Conservation (phyloP, 2,797 vertebrate genomes). For the Loris lydekkerianus region DNA sequence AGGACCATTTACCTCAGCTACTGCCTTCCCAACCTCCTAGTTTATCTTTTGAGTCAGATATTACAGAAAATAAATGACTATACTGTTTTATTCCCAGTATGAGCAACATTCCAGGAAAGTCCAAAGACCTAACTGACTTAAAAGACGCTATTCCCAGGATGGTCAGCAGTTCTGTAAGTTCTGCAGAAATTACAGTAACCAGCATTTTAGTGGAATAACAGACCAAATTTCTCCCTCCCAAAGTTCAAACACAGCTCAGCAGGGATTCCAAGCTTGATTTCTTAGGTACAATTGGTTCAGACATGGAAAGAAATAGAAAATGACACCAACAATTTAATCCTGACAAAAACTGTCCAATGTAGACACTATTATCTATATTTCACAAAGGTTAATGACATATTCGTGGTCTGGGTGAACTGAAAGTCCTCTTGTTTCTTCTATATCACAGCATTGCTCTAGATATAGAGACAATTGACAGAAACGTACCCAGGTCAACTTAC, state of each 20-base stretch:
- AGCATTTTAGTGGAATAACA: background rate
- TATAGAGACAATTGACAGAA: background rate
- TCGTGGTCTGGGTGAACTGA: background rate
- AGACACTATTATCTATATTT: background rate
- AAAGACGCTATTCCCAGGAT: background rate
- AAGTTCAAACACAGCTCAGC: background rate
- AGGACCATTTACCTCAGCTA: background rate
- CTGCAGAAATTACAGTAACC: background rate
- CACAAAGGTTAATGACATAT: conserved; percentile 7
- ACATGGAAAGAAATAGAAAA: conserved; percentile 41
- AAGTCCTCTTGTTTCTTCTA: background rate
- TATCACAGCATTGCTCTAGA: background rate
- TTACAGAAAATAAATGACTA: conserved; percentile 10
- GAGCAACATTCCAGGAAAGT: background rate
- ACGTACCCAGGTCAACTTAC: background rate
- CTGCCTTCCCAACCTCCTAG: background rate
- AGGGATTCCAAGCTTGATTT: background rate
- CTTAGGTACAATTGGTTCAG: background rate
- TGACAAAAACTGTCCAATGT: background rate
- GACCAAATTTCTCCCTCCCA: background rate
- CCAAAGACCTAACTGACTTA: background rate
- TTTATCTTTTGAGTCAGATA: background rate
- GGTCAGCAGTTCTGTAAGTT: background rate
- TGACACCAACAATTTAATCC: background rate
- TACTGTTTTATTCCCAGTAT: background rate